Percentiles rank a stretch among this genome's conserved stretches.
Conservation (phyloP, 2,797 vertebrate genomes). For the Phyllotis vaccarum region DNA sequence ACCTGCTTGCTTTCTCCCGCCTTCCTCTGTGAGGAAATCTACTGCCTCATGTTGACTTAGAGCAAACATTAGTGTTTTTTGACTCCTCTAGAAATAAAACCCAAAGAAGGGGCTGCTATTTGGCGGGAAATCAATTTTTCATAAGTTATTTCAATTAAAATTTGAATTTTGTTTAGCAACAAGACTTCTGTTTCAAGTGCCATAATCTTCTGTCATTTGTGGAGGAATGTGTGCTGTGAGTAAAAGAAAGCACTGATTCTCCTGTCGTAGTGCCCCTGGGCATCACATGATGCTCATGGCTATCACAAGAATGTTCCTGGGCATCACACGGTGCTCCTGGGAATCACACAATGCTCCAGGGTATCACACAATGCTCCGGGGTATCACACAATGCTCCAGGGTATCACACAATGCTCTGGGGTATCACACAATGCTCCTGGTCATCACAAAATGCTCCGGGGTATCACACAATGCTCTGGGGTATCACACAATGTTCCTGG, state of each 20-base stretch:
- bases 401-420: too few species aligned
- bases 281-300: neutral
- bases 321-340: neutral
- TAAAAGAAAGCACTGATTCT: neutral
- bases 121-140: neutral
- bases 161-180: neutral
- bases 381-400: too few species aligned
- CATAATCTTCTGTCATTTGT: fast-evolving
- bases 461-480: too few species aligned
- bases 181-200: neutral
- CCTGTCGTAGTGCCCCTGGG: too few species aligned
- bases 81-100: neutral
- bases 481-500: too few species aligned
- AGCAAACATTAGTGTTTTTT: neutral
- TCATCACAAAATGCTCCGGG: too few species aligned
- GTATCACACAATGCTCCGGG: too few species aligned
- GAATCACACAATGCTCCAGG: too few species aligned
- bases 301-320: fast-evolving
- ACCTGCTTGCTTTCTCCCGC: neutral
- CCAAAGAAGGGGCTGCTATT: neutral
- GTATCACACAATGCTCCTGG: too few species aligned
- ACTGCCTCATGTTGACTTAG: slow-evolving; percentile 61
- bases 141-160: neutral
- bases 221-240: neutral
- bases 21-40: slow-evolving; percentile 54